phyloP scores from a whole-genome alignment of 1,140 invertebrate genomes.

The Centruroides vittatus region DNA sequence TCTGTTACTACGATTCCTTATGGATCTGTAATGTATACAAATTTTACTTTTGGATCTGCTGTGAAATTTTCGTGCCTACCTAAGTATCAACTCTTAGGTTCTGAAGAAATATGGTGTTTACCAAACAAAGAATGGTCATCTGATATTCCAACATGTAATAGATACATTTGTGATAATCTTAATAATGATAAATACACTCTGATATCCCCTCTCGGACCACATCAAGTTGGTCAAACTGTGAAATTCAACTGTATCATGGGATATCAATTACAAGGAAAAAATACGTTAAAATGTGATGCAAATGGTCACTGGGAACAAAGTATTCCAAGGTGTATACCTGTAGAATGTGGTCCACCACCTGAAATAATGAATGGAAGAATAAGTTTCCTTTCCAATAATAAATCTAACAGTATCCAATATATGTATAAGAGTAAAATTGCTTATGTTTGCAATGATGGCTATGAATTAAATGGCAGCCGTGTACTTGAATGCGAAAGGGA shows the following conservation, averaged over 20 bases:
- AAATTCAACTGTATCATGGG: conserved; percentile 11
- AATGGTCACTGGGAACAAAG: conserved; percentile 25
- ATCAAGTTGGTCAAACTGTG: conserved; percentile 4
- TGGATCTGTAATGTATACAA: conserved; percentile 11
- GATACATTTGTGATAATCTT: conserved; percentile 10
- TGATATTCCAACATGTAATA: conserved; percentile 17
- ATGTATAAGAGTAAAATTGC: conserved; percentile 47
- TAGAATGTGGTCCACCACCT: conserved; percentile 21
- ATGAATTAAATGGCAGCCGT: conserved; percentile 60
- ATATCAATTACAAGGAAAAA: conserved; percentile 9
- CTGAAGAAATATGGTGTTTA: conserved; percentile 9
- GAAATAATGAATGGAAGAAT: conserved; percentile 21
- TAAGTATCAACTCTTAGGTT: conserved; percentile 21
- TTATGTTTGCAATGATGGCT: conserved; percentile 67
- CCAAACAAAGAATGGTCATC: conserved; percentile 17
- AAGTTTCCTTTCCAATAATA: conserved; percentile 44
- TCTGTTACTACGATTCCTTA: conserved; percentile 13
- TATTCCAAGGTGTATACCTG: conserved; percentile 19
- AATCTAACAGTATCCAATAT: background rate
- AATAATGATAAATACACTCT: background rate
- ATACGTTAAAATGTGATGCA: conserved; percentile 21
- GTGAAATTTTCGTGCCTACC: conserved; percentile 20
- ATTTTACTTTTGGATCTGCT: conserved; percentile 15
- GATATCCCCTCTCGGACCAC: conserved; percentile 1
- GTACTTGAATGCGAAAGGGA: conserved; percentile 43